Base-by-base conservation (phyloP, 1,140 invertebrate genomes). In the Bombus ignitus region DNA sequence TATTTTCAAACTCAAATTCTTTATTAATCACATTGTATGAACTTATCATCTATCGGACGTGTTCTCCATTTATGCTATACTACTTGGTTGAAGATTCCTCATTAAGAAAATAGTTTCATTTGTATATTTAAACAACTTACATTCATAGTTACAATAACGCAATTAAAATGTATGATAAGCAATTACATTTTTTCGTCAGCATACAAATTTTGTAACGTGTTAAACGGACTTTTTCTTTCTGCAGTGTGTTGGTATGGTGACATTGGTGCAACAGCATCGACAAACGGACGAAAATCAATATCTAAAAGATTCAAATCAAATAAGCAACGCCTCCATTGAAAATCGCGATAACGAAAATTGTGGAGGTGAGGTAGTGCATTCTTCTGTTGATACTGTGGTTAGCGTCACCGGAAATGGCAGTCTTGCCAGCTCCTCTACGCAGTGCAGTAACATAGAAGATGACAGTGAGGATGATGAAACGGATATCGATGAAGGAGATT, bases 381-480 rank as follows among this genome's bases (percentile, higher is more conserved):
- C 39, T 22, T 9, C n/a, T 12, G 73, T n/a, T 15, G 71, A 85
- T 32, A 88, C 59, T 32, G 62, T 59, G 42, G 39, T 83, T 65
- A 76, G 70, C 10, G 57, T 44, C 57, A 22, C 71, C 3, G 28
- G 32, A 47, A 87, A 85, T 81, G 79, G 25, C 42, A 89, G 83
- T 15, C 47, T 84, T 47, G 77, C 76, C 71, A 66, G 70, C 78
- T 85, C 83, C 28, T 90, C 86, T 75, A 91, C 90, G 72, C 81
- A 89, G 76, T 90, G 89, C 79, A 93, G 92, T 87, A 91, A 92
- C 53, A 39, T 84, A 73, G 90, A 91, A 2, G 66, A 84, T 3
- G 72, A 85, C 15, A 70, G 88, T 22, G 87, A 92, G 70, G 85
- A 92, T 10, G 89, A 91, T 25, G 86, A 90, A 9, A 91, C 89